Conservation (phyloP, 2,888 invertebrate genomes). For the Himalopsyche japonica region DNA sequence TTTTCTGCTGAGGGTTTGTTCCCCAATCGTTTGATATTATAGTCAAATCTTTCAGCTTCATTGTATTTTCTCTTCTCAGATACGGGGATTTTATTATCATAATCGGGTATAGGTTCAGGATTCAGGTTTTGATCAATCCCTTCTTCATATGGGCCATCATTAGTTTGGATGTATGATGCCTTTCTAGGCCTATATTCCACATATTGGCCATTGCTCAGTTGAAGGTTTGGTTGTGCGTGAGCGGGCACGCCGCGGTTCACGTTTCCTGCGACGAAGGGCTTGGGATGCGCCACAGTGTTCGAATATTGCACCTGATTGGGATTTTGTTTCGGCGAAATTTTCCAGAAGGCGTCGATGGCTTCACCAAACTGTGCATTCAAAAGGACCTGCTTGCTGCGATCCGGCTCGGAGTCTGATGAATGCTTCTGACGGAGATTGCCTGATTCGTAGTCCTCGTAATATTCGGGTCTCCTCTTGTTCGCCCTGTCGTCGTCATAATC, state of each 20-base stretch:
- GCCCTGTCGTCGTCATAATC: constrained; percentile 13
- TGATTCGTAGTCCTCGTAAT: constrained; percentile 34
- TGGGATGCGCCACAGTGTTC: constrained; percentile 18
- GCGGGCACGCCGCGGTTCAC: constrained; percentile 23
- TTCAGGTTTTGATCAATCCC: not conserved
- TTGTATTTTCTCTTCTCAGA: constrained; percentile 36
- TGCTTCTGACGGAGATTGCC: constrained; percentile 31
- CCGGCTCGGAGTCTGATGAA: constrained; percentile 34
- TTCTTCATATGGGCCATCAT: not conserved
- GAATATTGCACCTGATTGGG: constrained; percentile 13
- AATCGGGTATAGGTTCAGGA: not conserved
- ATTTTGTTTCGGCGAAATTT: constrained; percentile 10
- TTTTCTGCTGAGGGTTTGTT: constrained; percentile 49
- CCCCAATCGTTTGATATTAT: constrained; percentile 42
- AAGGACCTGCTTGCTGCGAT: constrained; percentile 28
- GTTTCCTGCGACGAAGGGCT: constrained; percentile 10
- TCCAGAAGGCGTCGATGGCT: constrained; percentile 56
- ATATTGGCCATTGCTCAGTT: not conserved
- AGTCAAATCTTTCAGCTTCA: constrained; percentile 45
- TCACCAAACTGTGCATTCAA: constrained; percentile 47
- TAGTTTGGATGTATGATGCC: not conserved
- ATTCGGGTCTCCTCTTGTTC: constrained; percentile 16
- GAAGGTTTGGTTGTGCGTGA: not conserved
- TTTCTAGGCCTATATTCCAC: not conserved
- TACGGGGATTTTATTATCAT: constrained; percentile 41